A percentile compares a stretch with the other conserved stretches of the same genome.
phyloP scores from a whole-genome alignment of 2,888 invertebrate genomes.

The Philopedon plagiatum region DNA sequence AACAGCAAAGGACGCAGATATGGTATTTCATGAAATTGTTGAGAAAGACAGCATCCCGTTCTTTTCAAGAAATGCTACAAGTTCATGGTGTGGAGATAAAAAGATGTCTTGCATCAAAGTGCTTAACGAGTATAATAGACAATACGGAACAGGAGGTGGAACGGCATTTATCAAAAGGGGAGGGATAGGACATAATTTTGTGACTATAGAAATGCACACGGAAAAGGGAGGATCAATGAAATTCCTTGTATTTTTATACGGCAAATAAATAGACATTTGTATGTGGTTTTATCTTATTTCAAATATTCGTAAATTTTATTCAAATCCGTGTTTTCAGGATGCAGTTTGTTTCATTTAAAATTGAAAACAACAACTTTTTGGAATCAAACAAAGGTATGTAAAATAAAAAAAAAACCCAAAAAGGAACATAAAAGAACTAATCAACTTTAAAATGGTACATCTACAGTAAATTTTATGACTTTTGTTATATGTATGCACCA shows the following conservation, averaged over 20 bases:
- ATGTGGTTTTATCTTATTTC: too few species aligned
- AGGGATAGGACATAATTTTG: constrained; percentile 50
- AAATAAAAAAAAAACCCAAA: too few species aligned
- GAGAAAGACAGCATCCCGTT: constrained; percentile 34
- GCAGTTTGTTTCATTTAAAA: too few species aligned
- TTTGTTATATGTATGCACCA: too few species aligned
- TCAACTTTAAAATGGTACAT: too few species aligned
- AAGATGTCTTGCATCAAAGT: constrained; percentile 53
- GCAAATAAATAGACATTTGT: constrained; percentile 18
- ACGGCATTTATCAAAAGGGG: constrained; percentile 50
- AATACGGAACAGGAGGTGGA: constrained; percentile 44
- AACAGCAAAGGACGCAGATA: constrained; percentile 42
- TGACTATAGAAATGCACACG: constrained; percentile 51
- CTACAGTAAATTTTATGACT: too few species aligned
- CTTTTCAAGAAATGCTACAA: constrained; percentile 34
- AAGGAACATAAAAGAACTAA: too few species aligned
- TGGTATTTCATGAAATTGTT: constrained; percentile 46
- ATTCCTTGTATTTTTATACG: constrained; percentile 45
- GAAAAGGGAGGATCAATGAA: constrained; percentile 47
- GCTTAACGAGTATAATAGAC: constrained; percentile 46
- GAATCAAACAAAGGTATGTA: too few species aligned
- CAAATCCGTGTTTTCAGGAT: too few species aligned
- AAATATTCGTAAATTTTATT: too few species aligned
- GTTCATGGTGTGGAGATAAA: constrained; percentile 47
- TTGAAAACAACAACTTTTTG: too few species aligned